Percentiles rank a stretch among this genome's conserved stretches.
Conservation (phyloP, 1,140 invertebrate species). For the Uloborus diversus region DNA sequence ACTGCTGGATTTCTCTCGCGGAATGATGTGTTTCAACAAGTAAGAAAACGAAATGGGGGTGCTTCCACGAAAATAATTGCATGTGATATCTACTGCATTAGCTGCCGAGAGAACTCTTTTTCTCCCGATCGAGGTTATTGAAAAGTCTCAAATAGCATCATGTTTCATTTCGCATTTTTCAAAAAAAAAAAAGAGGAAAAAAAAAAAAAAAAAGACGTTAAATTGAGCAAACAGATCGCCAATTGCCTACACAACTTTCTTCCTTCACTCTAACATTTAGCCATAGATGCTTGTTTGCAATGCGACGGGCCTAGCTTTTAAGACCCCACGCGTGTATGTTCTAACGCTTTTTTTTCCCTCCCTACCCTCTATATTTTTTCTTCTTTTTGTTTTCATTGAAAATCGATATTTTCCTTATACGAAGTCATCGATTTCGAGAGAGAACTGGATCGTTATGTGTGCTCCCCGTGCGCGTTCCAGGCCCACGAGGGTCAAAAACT, state of each 20-base stretch:
- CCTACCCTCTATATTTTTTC: constrained; percentile 17
- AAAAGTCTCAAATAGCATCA: constrained; percentile 3
- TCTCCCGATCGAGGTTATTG: no score
- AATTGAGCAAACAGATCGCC: constrained; percentile 48
- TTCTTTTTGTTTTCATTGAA: constrained; percentile 39
- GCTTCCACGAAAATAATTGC: no score
- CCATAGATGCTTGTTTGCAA: constrained; percentile 22
- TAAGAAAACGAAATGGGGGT: no score
- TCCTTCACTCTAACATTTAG: not conserved
- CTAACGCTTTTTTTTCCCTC: constrained; percentile 19
- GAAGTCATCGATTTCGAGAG: constrained; percentile 45
- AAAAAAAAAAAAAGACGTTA: no score
- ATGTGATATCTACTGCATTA: no score
- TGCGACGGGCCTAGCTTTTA: constrained; percentile 19
- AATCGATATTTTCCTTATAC: constrained; percentile 56
- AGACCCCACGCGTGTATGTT: constrained; percentile 38
- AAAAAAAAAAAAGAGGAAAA: no score
- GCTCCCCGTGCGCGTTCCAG: not conserved
- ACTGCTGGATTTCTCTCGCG: no score
- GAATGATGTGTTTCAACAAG: no score
- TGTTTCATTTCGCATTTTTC: constrained; percentile 53
- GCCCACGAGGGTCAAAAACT: constrained; percentile 27
- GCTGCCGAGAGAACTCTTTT: no score
- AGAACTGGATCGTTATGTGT: constrained; percentile 7
- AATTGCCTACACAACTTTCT: constrained; percentile 19